phyloP scores from a whole-genome alignment of 2,888 invertebrate species.

The Oscheius sp. region DNA sequence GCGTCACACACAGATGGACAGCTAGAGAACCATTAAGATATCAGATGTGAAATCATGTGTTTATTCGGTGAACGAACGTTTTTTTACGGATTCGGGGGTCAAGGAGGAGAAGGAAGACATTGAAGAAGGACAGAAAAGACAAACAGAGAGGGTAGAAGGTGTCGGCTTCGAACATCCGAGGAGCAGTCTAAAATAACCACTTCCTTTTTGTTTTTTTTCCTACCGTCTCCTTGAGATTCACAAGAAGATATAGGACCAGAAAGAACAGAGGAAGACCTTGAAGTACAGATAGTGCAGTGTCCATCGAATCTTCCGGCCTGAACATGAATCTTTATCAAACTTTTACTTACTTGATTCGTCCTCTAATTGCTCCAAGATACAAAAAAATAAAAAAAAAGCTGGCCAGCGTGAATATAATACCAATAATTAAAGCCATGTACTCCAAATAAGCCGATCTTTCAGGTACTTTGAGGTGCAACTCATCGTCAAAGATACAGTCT shows the following conservation, averaged over 20 bases:
- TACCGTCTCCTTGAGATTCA: not conserved
- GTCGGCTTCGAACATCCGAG: not conserved
- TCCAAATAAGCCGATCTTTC: not conserved
- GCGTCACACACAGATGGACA: not conserved
- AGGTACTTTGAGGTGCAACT: not conserved
- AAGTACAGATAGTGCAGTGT: not conserved
- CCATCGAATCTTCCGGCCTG: not conserved
- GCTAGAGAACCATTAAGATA: conserved; percentile 1
- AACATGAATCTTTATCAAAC: not conserved
- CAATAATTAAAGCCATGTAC: not conserved
- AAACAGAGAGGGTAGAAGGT: not conserved
- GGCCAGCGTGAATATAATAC: not conserved
- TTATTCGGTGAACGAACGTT: conserved; percentile 4
- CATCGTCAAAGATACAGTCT: conserved; percentile 1
- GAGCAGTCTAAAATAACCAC: not conserved
- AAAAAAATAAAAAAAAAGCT: not conserved
- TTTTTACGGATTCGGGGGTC: conserved; percentile 2
- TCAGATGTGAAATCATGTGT: not conserved
- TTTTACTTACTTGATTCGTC: not conserved
- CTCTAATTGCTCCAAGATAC: too few relatives aligned
- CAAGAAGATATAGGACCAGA: not conserved
- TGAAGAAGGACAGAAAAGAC: not conserved
- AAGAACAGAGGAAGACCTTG: not conserved
- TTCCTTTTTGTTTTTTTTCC: not conserved
- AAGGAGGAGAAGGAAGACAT: not conserved